These are phyloP conservation scores for Polymixis lichenea DNA, from an alignment of 2,888 invertebrate genomes.

Conservation along the genomic window DNA sequence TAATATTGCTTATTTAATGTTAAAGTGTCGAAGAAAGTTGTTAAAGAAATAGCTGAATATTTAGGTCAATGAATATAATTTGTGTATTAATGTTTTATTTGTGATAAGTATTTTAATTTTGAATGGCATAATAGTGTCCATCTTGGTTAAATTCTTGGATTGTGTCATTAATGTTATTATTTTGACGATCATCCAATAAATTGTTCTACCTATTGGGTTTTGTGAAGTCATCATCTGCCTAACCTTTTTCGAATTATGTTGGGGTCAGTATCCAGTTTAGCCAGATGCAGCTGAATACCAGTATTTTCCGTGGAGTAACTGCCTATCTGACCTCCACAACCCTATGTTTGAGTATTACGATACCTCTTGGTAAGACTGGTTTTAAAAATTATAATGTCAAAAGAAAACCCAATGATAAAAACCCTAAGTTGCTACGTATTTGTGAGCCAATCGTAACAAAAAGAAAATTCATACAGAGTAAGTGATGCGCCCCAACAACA, in stretches of 20 bases:
- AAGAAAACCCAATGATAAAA: neutral
- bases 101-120: slow-evolving; percentile 8
- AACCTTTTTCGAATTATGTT: too few species aligned
- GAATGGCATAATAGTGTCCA: neutral
- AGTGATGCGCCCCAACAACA: slow-evolving; percentile 52
- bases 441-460: neutral
- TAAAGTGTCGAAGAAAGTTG: slow-evolving; percentile 38
- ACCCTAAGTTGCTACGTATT: neutral
- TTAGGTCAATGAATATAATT: slow-evolving; percentile 38
- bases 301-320: too few species aligned
- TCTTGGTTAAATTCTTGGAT: neutral
- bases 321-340: too few species aligned
- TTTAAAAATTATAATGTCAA: too few species aligned
- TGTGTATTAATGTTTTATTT: slow-evolving; percentile 27
- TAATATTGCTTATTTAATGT: slow-evolving; percentile 51
- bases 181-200: neutral
- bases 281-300: too few species aligned
- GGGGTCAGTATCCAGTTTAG: too few species aligned
- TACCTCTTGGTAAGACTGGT: too few species aligned
- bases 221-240: too few species aligned
- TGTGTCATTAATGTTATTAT: neutral
- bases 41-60: slow-evolving; percentile 44
- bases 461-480: slow-evolving; percentile 43
- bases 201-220: neutral
- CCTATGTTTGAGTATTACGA: too few species aligned